A percentile compares a stretch with the other conserved stretches of the same genome.
Conservation (phyloP, 2,113 vertebrate genomes). For the Callaeas wilsoni region DNA sequence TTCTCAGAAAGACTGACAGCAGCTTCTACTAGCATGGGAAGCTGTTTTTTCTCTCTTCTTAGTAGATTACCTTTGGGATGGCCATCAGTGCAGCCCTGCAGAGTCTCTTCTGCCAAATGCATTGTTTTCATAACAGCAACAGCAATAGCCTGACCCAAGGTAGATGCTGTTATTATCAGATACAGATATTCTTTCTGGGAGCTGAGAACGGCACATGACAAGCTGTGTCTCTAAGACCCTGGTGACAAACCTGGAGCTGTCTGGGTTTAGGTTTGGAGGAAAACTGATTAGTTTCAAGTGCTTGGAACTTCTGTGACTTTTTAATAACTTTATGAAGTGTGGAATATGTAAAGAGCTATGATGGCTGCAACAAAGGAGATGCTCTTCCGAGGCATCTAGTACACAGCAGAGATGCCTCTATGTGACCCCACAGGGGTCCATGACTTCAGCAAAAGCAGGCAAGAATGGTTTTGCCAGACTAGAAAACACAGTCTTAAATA, state of each 20-base stretch:
- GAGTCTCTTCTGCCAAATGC: not conserved
- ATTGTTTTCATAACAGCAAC: not conserved
- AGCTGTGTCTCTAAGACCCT: not conserved
- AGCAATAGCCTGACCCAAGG: not conserved
- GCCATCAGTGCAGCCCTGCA: not conserved
- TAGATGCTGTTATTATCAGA: not conserved
- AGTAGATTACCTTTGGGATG: not conserved
- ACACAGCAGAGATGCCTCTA: not conserved
- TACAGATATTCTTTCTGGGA: not conserved
- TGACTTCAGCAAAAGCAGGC: not conserved
- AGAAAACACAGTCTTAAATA: not conserved
- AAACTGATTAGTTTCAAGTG: not conserved
- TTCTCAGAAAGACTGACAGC: not conserved
- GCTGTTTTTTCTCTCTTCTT: not conserved
- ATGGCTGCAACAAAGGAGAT: not conserved
- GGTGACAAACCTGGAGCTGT: not conserved
- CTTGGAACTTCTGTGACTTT: not conserved
- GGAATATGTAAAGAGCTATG: not conserved
- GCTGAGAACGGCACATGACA: not conserved
- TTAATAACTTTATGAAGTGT: not conserved
- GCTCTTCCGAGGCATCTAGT: not conserved
- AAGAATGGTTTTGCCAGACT: not conserved
- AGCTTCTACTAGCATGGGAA: not conserved
- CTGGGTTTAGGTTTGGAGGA: not conserved
- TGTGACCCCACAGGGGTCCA: not conserved